Base-by-base conservation (phyloP, 92 coral and sea anemone species). In the Blastomussa wellsi region DNA sequence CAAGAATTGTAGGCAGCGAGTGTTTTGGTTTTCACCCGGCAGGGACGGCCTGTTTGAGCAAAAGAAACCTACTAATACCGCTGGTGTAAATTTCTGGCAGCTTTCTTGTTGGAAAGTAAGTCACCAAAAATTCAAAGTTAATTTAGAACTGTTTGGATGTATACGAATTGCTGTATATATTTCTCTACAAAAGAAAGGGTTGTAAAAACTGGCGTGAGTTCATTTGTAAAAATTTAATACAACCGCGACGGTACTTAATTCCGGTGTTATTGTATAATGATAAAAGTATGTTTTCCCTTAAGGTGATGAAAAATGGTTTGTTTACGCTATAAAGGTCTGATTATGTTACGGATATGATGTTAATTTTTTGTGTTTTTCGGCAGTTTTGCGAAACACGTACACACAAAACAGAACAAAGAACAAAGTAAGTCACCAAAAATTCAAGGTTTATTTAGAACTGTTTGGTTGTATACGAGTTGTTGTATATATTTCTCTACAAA, bases 231-330 rank as follows among this genome's bases (percentile, higher is more conserved):
- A 62, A 7, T 39, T 55, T n/a, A n/a, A n/a, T 39, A 16, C 47
- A 78, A 20, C 32, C 31, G 72, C 65, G 15, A 36, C 20, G 35
- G 31, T 47, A 44, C 47, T 35, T 48, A 81, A 47, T 39, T 37
- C 69, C 68, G 78, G 78, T 81, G 51, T 41, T 78, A 49, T n/a
- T 81, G 65, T 35, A 16, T 26, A n/a, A 51, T n/a, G 86, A 71
- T 71, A 52, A 71, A 71, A 64, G 57, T 67, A 47, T n/a, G n/a
- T n/a, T n/a, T n/a, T 72, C 73, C 32, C 64, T 59, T 53, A 36
- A 13, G 36, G 19, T 32, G 68, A 82, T 20, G 14, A 22, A 66
- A 71, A 65, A 49, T 11, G 66, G 31, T 41, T 79, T 31, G 60
- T 80, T 69, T 69, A 35, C 36, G 72, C 70, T 79, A 19, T 7